phyloP scores from a whole-genome alignment of 2,888 invertebrate genomes.

The Thymelicus sylvestris region DNA sequence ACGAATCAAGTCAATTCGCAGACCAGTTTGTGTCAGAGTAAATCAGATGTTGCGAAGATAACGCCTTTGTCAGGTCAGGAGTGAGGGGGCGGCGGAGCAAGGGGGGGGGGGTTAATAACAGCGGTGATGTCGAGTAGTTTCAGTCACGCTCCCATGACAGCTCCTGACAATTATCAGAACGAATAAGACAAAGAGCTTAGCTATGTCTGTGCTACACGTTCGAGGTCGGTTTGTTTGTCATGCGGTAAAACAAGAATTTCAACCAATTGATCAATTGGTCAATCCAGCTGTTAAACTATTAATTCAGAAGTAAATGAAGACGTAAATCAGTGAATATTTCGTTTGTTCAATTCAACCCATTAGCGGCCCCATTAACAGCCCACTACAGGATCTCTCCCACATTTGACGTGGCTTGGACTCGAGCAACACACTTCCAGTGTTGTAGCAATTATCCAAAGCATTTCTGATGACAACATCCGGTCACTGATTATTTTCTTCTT shows the following conservation, averaged over 20 bases:
- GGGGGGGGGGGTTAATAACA: conserved; percentile 1
- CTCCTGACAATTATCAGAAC: conserved; percentile 37
- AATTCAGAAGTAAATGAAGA: no score
- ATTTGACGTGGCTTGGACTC: no score
- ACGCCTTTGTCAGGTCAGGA: conserved; percentile 10
- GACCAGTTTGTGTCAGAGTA: conserved; percentile 20
- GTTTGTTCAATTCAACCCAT: no score
- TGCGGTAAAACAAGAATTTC: neutral
- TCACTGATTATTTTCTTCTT: no score
- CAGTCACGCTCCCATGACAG: conserved; percentile 37
- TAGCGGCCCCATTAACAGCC: no score
- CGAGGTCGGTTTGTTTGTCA: conserved; percentile 10
- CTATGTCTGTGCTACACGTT: neutral
- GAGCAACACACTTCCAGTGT: no score
- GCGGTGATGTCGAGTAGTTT: conserved; percentile 29
- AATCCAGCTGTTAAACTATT: no score
- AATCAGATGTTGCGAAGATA: conserved; percentile 37
- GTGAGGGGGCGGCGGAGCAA: neutral
- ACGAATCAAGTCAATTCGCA: conserved; percentile 5
- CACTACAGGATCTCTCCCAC: no score
- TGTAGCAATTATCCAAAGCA: no score
- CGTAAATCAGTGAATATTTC: no score
- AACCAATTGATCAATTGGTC: no score
- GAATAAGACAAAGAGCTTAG: conserved; percentile 18
- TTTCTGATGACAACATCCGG: no score